Base-by-base conservation (phyloP, 2,888 invertebrate genomes). In the Leptothorax acervorum region DNA sequence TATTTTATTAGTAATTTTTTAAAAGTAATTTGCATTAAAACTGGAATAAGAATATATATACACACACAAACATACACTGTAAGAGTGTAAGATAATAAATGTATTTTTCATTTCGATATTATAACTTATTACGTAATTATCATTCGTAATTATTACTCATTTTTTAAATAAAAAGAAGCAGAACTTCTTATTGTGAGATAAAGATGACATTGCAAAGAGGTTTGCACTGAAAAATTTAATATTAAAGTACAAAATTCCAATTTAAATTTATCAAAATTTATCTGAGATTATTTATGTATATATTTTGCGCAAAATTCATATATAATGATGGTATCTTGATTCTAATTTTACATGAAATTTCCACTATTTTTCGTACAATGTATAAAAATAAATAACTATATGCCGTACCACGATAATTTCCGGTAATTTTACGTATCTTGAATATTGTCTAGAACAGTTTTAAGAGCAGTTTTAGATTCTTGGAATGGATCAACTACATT, bases 401-500 rank as follows among this genome's bases (percentile, higher is more conserved):
- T 78, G 42, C 82, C n/a, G 84, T 82, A 42, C 60, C 35, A n/a
- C 31, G 53, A 53, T 57, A 18, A 60, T 74, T 78, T 23, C 45
- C 28, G 35, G 42, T 31, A 68, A 82, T n/a, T 74, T 93, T 93
- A 93, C 82, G 92, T 92, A 71, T 86, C 92, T 82, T 91, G 90
- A 51, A 86, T 85, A 85, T 88, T 86, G 83, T 92, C 90, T 70
- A 95, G 88, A 63, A 92, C 88, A 51, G 79, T 51, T 90, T 92
- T 93, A 35, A 95, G 87, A 3, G 94, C 93, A 35, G 85, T 87
- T 89, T 94, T 95, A 0, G 93, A 92, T 51, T 94, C 92, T 84
- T 93, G 90, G 65, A 93, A 91, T 39, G 93, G 93, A 89, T 94
- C 94, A 11, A 90, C 68, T 68, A 90, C 89, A 86, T 91, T 93